Base-by-base conservation (phyloP, 2,888 invertebrate species). In the Pheosia gnoma region DNA sequence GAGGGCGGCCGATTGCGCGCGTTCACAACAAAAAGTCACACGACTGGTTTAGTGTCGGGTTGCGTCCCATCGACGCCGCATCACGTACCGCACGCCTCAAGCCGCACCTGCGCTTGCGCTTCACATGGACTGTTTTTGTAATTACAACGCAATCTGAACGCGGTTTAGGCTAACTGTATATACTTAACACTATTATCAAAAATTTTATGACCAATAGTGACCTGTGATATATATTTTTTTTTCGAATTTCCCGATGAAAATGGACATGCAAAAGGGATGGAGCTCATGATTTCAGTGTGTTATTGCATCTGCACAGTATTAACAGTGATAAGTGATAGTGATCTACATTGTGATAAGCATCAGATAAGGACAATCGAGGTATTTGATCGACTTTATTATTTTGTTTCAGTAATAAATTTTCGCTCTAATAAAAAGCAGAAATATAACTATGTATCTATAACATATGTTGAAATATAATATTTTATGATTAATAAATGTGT, bases 11-110 rank as follows among this genome's bases (percentile, higher is more conserved):
- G 91, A 90, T 68, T 78, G 81, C 81, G 84, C 84, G 88, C 89
- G 89, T 83, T 88, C 89, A 88, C 88, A 90, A 92, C 93, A 94
- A 93, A 94, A 93, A 93, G 89, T 91, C 87, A 85, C 84, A 89
- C 88, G 88, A 91, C 91, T 87, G 87, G 90, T 90, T 94, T 91
- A 94, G 94, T 94, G 88, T 93, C 92, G 94, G 93, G 93, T 93
- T 86, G 94, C 92, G 93, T 93, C 93, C 94, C 93, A 93, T 85
- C 87, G 89, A 84, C 89, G 91, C 85, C 87, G 91, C 91, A 90
- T 89, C 93, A 89, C 88, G 91, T 90, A 83, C 77, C 82, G 89
- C 84, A 83, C 80, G 78, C 75, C 74, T 78, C 78, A 73, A 70
- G 75, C 75, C 75, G 77, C 75, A 74, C 81, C 82, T 87, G 89